phyloP scores from a whole-genome alignment of 2,113 vertebrate species.

The Falco punctatus region DNA sequence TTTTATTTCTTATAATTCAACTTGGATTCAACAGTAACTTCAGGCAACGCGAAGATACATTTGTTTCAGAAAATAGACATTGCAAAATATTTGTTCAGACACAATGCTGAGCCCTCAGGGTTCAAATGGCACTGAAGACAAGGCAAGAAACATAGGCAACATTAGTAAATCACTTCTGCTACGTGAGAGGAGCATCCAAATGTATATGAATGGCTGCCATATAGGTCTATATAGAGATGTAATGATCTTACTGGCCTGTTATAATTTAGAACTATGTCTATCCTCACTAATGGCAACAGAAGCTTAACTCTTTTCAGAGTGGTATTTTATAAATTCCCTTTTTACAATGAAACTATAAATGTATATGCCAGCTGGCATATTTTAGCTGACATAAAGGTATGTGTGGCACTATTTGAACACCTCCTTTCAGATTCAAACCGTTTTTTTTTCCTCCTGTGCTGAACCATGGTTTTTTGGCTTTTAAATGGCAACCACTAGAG shows the following conservation, averaged over 20 bases:
- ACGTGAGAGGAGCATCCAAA: background rate
- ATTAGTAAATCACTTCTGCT: background rate
- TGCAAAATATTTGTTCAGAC: conserved; percentile 5
- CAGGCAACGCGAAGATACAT: background rate
- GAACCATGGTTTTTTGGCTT: background rate
- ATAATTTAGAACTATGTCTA: background rate
- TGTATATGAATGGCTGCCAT: background rate
- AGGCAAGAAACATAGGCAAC: background rate
- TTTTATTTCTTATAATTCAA: background rate
- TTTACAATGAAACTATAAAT: background rate
- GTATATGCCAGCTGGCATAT: background rate
- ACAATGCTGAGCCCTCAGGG: background rate
- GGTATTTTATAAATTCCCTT: background rate
- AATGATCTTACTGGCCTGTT: background rate
- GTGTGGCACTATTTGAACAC: background rate
- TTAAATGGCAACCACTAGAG: background rate
- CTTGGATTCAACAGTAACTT: background rate
- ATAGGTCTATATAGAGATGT: background rate
- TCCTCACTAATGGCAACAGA: background rate
- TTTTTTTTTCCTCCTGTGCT: background rate
- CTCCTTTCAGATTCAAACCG: background rate
- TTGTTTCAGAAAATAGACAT: background rate
- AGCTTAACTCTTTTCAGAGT: background rate
- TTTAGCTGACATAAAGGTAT: background rate
- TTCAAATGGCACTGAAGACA: background rate